These are phyloP conservation scores for Pteromalus puparum DNA, from an alignment of 1,140 invertebrate genomes.

Conservation along the genomic window DNA sequence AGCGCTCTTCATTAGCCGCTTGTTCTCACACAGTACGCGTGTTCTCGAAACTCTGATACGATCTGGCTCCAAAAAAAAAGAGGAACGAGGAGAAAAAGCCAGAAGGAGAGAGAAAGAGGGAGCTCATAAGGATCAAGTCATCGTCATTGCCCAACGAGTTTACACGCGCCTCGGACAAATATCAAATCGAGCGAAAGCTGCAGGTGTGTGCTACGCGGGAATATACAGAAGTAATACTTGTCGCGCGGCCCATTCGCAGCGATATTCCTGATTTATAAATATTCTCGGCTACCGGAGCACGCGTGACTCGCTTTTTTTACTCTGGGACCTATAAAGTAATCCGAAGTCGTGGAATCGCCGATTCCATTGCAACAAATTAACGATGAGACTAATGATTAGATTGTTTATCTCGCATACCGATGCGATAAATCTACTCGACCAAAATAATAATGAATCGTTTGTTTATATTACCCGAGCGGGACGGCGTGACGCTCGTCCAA, in stretches of 20 bases:
- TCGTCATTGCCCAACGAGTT: slow-evolving; percentile 68
- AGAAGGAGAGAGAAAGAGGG: background rate
- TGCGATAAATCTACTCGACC: background rate
- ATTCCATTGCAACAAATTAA: background rate
- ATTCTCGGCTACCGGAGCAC: slow-evolving; percentile 56
- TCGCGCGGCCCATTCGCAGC: slow-evolving; percentile 56
- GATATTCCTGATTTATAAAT: slow-evolving; percentile 69
- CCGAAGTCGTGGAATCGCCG: background rate
- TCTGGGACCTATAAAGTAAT: too few relatives aligned
- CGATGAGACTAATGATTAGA: too few relatives aligned
- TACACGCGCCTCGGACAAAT: slow-evolving; percentile 52
- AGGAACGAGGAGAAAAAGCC: background rate
- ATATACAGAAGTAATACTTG: slow-evolving; percentile 20
- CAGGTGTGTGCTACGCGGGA: slow-evolving; percentile 44
- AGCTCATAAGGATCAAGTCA: slow-evolving; percentile 37
- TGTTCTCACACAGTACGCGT: slow-evolving; percentile 71
- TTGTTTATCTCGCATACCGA: too few relatives aligned
- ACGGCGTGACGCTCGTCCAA: background rate
- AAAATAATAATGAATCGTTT: background rate
- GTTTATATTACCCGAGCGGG: too few relatives aligned
- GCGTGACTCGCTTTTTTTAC: background rate
- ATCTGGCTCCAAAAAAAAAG: slow-evolving; percentile 21
- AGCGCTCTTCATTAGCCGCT: slow-evolving; percentile 59
- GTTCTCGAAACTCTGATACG: slow-evolving; percentile 51
- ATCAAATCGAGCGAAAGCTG: slow-evolving; percentile 48